Percentiles rank a stretch among this genome's conserved stretches.
Evolutionary conservation across 2,113 vertebrate genomes (phyloP).

Genomic region (Cyanoderma ruficeps): DNA sequence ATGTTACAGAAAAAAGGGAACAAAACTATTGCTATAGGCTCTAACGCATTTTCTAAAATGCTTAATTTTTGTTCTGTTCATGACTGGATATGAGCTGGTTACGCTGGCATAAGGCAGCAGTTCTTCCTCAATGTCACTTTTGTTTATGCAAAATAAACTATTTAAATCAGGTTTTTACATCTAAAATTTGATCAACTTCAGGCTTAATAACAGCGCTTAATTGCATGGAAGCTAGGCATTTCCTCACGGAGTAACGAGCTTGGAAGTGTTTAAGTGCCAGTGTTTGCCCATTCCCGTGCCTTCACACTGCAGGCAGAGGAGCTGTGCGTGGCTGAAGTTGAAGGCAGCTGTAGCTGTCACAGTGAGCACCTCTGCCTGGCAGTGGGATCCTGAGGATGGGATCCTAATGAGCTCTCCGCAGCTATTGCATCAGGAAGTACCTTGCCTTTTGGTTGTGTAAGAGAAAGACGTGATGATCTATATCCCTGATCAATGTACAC

Average conservation of each 20-base stretch:
- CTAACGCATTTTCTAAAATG: not conserved
- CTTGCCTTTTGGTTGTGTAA: not conserved
- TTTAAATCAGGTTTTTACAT: not conserved
- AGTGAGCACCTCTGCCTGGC: not conserved
- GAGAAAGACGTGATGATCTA: not conserved
- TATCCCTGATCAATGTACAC: not conserved
- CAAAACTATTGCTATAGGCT: not conserved
- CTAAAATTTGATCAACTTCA: not conserved
- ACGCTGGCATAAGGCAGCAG: not conserved
- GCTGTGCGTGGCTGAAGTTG: not conserved
- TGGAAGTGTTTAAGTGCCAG: rapidly evolving
- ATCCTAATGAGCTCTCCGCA: not conserved
- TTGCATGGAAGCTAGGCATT: not conserved
- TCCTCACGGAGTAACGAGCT: rapidly evolving
- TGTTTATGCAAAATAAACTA: not conserved
- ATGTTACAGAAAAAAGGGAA: not conserved
- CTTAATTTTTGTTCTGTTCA: not conserved
- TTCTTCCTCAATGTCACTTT: not conserved
- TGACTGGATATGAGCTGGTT: not conserved
- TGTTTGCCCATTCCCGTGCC: rapidly evolving
- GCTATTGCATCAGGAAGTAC: not conserved
- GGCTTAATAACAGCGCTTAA: not conserved
- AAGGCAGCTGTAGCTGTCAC: not conserved
- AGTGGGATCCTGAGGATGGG: rapidly evolving
- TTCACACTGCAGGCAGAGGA: rapidly evolving